Evolutionary conservation across 2,113 vertebrate genomes (phyloP).

Genomic region (Larimichthys polyactis): DNA sequence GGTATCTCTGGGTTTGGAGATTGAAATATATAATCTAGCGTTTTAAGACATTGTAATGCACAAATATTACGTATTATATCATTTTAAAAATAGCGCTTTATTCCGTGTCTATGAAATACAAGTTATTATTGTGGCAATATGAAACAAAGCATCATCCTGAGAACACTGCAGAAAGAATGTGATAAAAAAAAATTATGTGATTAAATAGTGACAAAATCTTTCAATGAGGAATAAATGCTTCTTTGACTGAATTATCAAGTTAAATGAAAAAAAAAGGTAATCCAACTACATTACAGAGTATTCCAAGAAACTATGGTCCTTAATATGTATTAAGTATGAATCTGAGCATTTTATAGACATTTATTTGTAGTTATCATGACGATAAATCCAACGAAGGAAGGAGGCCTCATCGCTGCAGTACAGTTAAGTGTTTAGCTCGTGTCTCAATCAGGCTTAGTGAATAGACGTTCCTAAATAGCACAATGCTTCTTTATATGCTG

Average conservation of each 20-base stretch:
- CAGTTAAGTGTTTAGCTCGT: slow-evolving; percentile 70
- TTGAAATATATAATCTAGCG: too few species aligned
- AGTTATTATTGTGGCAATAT: not conserved
- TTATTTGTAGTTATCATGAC: not conserved
- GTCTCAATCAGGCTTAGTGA: slow-evolving; percentile 80
- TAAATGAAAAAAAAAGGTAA: not conserved
- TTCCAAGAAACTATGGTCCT: not conserved
- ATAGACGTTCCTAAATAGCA: slow-evolving; percentile 83
- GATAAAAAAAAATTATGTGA: too few species aligned
- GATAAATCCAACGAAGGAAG: slow-evolving; percentile 11
- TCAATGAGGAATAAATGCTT: not conserved
- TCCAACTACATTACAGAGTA: not conserved
- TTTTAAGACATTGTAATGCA: too few species aligned
- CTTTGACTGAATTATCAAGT: not conserved
- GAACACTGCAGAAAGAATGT: not conserved
- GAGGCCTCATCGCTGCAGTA: slow-evolving; percentile 31
- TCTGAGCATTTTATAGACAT: not conserved
- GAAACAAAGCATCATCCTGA: not conserved
- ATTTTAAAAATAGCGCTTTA: too few species aligned
- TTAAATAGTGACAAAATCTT: not conserved
- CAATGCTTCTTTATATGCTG: slow-evolving; percentile 80
- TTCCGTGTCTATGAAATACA: not conserved
- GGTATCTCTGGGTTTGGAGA: too few species aligned
- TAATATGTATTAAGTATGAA: not conserved
- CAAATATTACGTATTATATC: too few species aligned